phyloP scores from a whole-genome alignment of 1,140 invertebrate genomes.

The Drosophila orosa region DNA sequence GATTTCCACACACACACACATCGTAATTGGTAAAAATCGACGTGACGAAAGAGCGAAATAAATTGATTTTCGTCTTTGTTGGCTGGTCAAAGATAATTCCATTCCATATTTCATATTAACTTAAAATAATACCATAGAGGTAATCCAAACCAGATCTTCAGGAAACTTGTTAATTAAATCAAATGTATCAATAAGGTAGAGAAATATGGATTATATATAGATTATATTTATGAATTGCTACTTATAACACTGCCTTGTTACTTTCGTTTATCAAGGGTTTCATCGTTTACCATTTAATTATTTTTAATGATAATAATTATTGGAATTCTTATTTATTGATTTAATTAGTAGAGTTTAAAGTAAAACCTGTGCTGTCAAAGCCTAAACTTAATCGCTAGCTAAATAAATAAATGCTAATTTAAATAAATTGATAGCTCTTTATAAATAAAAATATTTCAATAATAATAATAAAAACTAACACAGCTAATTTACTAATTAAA shows the following conservation, averaged over 20 bases:
- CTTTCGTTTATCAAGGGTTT: not conserved
- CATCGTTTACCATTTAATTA: no score
- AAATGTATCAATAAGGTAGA: not conserved
- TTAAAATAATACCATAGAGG: not conserved
- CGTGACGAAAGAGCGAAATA: conserved; percentile 40
- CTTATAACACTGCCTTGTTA: not conserved
- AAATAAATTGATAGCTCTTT: no score
- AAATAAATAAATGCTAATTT: no score
- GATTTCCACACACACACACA: conserved; percentile 23
- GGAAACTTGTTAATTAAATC: not conserved
- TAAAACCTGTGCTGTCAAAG: no score
- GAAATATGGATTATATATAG: not conserved
- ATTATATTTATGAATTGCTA: not conserved
- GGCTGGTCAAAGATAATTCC: conserved; percentile 11
- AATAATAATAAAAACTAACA: no score
- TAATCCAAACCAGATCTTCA: not conserved
- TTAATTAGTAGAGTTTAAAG: no score
- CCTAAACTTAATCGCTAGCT: no score
- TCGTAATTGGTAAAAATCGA: conserved; percentile 36
- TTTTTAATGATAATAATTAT: no score
- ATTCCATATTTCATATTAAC: not conserved
- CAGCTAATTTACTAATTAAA: no score
- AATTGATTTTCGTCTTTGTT: conserved; percentile 41
- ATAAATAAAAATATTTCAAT: no score
- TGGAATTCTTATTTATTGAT: no score